Evolutionary conservation across 2,113 vertebrate species (phyloP).

Genomic region (Manacus vitellinus): DNA sequence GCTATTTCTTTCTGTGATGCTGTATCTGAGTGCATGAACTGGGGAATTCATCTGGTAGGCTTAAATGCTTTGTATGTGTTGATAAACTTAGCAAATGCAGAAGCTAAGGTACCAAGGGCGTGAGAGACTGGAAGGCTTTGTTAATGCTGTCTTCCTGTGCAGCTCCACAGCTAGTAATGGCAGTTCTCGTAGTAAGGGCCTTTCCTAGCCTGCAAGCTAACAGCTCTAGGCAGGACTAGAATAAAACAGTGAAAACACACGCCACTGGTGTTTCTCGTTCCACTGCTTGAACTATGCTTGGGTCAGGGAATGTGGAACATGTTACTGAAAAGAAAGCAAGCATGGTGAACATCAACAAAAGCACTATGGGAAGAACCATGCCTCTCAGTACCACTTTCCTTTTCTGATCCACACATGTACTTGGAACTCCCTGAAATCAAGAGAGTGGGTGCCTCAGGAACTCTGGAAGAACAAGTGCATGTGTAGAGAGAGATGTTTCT

Average conservation of each 20-base stretch:
- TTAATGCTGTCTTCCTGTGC: background rate
- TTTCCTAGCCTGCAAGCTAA: background rate
- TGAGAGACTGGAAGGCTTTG: background rate
- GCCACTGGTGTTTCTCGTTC: fast-evolving
- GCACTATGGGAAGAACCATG: background rate
- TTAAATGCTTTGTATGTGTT: background rate
- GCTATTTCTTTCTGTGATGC: background rate
- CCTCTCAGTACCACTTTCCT: background rate
- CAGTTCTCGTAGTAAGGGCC: background rate
- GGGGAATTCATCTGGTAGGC: background rate
- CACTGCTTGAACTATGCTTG: background rate
- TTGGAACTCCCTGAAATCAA: background rate
- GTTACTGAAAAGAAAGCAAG: background rate
- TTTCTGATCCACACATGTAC: background rate
- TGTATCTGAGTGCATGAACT: background rate
- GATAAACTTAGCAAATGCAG: background rate
- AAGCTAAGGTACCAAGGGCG: background rate
- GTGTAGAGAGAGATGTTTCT: background rate
- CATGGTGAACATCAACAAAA: background rate
- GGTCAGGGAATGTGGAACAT: background rate
- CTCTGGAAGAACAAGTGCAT: background rate
- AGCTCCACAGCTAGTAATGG: background rate
- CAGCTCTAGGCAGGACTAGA: background rate
- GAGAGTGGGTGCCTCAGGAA: background rate
- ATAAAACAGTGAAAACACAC: background rate